Conservation (phyloP, 2,888 invertebrate species). For the Syrista parreyssii region DNA sequence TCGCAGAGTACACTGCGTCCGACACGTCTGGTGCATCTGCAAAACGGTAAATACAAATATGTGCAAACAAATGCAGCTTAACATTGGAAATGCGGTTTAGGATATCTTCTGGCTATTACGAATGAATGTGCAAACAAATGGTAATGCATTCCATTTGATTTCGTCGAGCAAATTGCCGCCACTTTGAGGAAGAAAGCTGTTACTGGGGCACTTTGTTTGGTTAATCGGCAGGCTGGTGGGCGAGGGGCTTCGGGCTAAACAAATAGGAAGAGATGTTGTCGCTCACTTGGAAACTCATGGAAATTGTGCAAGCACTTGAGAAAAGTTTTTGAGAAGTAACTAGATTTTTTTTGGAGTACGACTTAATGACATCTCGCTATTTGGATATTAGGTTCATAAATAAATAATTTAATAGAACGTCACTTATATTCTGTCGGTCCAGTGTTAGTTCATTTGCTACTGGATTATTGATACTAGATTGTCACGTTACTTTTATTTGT, state of each 20-base stretch:
- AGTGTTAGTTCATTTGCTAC: neutral
- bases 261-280: neutral
- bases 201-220: neutral
- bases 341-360: neutral
- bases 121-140: neutral
- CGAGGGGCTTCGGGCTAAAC: neutral
- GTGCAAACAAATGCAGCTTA: neutral
- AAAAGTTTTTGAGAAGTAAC: neutral
- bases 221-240: neutral
- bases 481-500: neutral
- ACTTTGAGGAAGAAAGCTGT: neutral
- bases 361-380: neutral
- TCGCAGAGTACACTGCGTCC: neutral
- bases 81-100: neutral
- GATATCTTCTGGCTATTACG: neutral
- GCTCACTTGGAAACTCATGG: neutral
- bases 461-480: neutral
- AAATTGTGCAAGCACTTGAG: neutral
- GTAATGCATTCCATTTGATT: conserved; percentile 30
- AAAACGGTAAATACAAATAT: neutral
- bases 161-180: conserved; percentile 10
- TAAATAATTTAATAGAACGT: neutral
- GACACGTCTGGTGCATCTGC: neutral
- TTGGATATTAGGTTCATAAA: neutral
- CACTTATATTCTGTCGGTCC: neutral